Evolutionary conservation across 2,113 vertebrate genomes (phyloP).

Genomic region (Cairina moschata): DNA sequence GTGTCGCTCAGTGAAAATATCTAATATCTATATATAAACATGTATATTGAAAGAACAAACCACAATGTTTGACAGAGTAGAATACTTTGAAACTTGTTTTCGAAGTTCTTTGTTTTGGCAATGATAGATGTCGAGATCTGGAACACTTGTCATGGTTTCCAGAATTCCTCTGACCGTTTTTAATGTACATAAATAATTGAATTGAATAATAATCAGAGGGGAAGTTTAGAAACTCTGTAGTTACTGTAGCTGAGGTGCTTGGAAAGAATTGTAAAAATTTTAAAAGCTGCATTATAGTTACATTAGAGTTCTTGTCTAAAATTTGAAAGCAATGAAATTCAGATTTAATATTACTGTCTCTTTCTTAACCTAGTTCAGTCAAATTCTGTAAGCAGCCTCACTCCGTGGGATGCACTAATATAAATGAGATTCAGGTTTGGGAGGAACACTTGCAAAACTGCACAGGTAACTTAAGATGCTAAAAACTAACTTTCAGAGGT

Average conservation of each 20-base stretch:
- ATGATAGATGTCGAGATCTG: constrained; percentile 27
- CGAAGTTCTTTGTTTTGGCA: constrained; percentile 32
- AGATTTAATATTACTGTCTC: background rate
- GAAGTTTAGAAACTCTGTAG: constrained; percentile 47
- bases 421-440: background rate
- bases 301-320: background rate
- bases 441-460: background rate
- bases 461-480: background rate
- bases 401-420: background rate
- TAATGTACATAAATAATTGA: constrained; percentile 61
- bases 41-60: constrained; percentile 4
- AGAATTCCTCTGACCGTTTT: constrained; percentile 24
- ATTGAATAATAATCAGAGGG: constrained; percentile 41
- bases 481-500: background rate
- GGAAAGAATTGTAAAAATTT: background rate
- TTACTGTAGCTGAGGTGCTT: constrained; percentile 37
- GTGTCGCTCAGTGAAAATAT: constrained; percentile 26
- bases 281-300: constrained; percentile 29
- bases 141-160: constrained; percentile 41
- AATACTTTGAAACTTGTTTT: constrained; percentile 14
- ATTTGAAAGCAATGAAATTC: background rate
- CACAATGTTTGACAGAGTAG: background rate
- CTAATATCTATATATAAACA: constrained; percentile 48
- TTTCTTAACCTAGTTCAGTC: constrained; percentile 32
- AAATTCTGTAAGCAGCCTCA: background rate